phyloP scores from a whole-genome alignment of 2,797 vertebrate species.

The Phalanger gymnotis region DNA sequence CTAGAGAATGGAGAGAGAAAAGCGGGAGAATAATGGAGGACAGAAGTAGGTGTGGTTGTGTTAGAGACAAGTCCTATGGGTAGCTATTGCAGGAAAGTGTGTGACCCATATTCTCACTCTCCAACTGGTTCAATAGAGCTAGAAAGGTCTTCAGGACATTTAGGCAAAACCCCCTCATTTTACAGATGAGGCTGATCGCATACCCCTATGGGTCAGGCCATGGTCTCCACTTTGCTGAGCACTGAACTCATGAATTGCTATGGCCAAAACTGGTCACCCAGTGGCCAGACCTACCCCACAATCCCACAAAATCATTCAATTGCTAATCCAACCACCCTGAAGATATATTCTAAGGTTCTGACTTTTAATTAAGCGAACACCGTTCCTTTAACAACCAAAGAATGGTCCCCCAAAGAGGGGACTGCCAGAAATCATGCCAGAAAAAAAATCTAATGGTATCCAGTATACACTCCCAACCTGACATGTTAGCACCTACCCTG shows the following conservation, averaged over 20 bases:
- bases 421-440: constrained; percentile 11
- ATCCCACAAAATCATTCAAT: background rate
- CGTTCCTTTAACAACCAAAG: constrained; percentile 48
- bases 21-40: background rate
- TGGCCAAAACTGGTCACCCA: background rate
- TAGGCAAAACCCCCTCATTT: background rate
- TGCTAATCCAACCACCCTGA: constrained; percentile 1
- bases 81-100: background rate
- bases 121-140: background rate
- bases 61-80: background rate
- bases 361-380: constrained; percentile 6
- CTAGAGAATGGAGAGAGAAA: background rate
- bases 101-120: background rate
- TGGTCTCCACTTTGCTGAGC: background rate
- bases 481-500: constrained; percentile 49
- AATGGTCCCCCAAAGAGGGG: background rate
- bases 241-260: background rate
- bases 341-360: constrained; percentile 48
- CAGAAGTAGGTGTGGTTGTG: background rate
- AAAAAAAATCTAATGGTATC: constrained; percentile 38
- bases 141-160: background rate
- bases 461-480: background rate
- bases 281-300: background rate
- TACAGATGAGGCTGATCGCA: background rate
- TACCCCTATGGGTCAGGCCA: background rate